Evolutionary conservation across 2,113 vertebrate genomes (phyloP).

Genomic region (Porphyrio hochstetteri): DNA sequence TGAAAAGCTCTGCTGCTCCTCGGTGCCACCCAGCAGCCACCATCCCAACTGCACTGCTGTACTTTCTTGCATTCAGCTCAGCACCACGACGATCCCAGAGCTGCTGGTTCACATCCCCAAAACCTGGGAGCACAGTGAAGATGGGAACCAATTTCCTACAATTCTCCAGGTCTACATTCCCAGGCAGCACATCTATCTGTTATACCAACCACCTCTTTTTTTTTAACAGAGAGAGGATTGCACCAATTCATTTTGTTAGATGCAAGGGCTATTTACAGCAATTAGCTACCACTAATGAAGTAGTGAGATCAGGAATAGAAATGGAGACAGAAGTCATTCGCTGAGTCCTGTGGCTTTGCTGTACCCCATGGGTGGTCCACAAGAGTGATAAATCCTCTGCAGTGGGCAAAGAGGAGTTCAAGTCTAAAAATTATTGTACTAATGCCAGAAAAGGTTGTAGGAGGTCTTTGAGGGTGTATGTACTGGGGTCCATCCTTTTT

Average conservation of each 20-base stretch:
- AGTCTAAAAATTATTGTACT: not conserved
- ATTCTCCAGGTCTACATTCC: not conserved
- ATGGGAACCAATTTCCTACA: not conserved
- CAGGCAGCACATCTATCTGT: not conserved
- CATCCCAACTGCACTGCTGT: not conserved
- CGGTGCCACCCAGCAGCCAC: not conserved
- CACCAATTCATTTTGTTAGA: not conserved
- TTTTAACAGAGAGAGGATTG: not conserved
- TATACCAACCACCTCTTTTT: not conserved
- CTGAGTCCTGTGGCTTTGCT: constrained; percentile 10
- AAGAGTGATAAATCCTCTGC: not conserved
- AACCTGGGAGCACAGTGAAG: not conserved
- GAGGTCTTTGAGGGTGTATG: not conserved
- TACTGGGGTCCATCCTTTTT: not conserved
- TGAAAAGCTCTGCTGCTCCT: not conserved
- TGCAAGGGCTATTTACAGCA: not conserved
- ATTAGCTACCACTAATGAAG: constrained; percentile 12
- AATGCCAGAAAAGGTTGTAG: not conserved
- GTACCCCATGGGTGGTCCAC: not conserved
- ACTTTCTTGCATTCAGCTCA: not conserved
- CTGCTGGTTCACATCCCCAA: not conserved
- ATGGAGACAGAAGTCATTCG: not conserved
- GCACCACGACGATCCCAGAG: not conserved
- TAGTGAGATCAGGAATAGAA: not conserved
- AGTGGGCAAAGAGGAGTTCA: not conserved